Evolutionary conservation across 2,797 vertebrate species (phyloP), one percentile per base, ranked within the genome.

Genomic region (Micromesistius poutassou): DNA sequence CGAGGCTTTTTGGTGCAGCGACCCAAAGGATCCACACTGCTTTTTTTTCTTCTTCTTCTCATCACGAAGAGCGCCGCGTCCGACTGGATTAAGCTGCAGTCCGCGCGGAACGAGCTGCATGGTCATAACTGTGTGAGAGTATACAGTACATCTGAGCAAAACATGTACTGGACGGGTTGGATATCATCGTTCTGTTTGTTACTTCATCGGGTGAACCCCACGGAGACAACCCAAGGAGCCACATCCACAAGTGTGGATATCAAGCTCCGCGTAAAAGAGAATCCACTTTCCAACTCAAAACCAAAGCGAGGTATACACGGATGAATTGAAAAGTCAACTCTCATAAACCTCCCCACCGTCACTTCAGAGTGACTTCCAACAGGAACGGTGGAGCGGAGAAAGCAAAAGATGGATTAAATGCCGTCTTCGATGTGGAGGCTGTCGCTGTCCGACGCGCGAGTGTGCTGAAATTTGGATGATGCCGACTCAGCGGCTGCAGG

Each of bases 391-490:
- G 14, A 42, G 40, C 40, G 12, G 2, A 12, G 14, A 12, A 12
- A 50, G 5, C 16, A 50, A 22, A 19, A 42, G 40, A 50, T 50
- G 46, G 46, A 50, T 50, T 50, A 50, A 50, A 50, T 50, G 46
- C 46, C 46, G 85, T 76, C 88, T 91, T 92, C 87, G 90, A 91
- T 93, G 94, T 87, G 92, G 89, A 91, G 92, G 89, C 89, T 90
- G 92, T 93, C 91, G 93, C 94, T 95, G 93, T 94, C 94, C 94
- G 90, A 93, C 88, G 91, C 90, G 91, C 91, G 86, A 75, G 88
- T 93, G 94, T 95, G 94, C 94, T 96, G 95, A 96, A 94, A 93
- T 94, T 92, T 91, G 95, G 95, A 96, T 93, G 93, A 96, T 97
- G 96, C 91, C 95, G 90, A 89, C 88, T 87, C 94, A 90, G 92